Base-by-base conservation (phyloP, 30 jellyfish, hydroid and myxozoan genomes). In the Chrysaora quinquecirrha region DNA sequence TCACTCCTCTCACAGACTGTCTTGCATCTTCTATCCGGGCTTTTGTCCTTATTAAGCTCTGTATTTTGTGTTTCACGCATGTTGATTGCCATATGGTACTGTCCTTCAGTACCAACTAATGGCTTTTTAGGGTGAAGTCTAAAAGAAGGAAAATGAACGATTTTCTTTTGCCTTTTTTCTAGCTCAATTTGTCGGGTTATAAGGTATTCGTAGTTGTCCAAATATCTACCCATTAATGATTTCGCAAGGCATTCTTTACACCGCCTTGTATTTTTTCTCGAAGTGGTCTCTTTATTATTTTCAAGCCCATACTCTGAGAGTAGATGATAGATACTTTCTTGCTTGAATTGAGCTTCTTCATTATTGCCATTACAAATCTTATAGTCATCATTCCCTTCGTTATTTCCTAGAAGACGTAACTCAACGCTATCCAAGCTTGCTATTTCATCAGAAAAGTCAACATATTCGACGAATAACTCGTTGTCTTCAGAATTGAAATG, bases 1-100 rank as follows among this genome's bases (percentile, higher is more conserved):
- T 82, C 92, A 54, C 64, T 68, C 74, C 92, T 52, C 2, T 1
- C 50, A 70, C 92, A 82, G 18, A 69, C 92, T 25, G 47, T 66
- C 20, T 30, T 30, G 52, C 14, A 6, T 23, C 63, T 35, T 4
- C 24, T 48, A 21, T 49, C 60, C 30, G 16, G 34, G 18, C 54
- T 33, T 6, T 63, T 19, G 12, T 62, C 73, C 16, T 58, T 60
- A 25, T n/a, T 1, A 47, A 1, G 25, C 56, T 73, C 88, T 12
- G 19, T 29, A 24, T 46, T 30, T 21, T 29, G 63, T 1, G 80
- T 24, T 28, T 82, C 73, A 25, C 63, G 60, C 71, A 82, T 34
- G 64, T 82, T 72, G 24, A 82, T 52, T 0, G 85, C 33, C 19
- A 82, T 82, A 10, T 82, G 85, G 22, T 68, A 82, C 64, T 56